phyloP scores from a whole-genome alignment of 2,888 invertebrate species.

The Neria commutata region DNA sequence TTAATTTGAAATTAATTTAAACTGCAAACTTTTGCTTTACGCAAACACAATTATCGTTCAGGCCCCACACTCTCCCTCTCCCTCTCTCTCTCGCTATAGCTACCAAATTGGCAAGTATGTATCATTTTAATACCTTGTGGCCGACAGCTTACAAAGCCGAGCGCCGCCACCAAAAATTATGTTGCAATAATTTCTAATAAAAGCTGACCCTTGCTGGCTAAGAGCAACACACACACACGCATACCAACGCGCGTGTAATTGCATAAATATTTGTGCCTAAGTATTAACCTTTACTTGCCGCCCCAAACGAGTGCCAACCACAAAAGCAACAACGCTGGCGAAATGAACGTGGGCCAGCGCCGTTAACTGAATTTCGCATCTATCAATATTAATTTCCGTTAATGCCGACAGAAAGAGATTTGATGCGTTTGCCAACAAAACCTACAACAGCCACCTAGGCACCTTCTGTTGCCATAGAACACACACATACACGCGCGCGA shows the following conservation, averaged over 20 bases:
- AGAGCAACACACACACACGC: not conserved
- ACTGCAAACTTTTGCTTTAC: too few species aligned
- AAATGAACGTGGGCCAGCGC: too few species aligned
- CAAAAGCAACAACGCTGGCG: conserved; percentile 5
- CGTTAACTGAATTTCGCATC: conserved; percentile 36
- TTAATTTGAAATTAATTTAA: too few species aligned
- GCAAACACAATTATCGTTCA: too few species aligned
- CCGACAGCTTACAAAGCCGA: conserved; percentile 20
- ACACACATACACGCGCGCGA: conserved; percentile 2
- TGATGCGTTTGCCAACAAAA: conserved; percentile 25
- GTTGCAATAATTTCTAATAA: conserved; percentile 30
- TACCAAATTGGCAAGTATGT: too few species aligned
- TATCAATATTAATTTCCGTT: conserved; percentile 38
- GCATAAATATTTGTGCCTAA: conserved; percentile 16
- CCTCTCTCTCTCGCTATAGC: too few species aligned
- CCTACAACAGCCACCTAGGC: conserved; percentile 3
- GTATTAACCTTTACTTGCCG: conserved; percentile 21
- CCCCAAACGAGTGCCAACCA: conserved; percentile 4
- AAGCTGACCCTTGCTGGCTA: conserved; percentile 21
- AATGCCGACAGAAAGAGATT: conserved; percentile 24
- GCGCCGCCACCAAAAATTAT: conserved; percentile 26
- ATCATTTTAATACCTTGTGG: conserved; percentile 33
- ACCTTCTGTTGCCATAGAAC: too few species aligned
- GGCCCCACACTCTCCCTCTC: too few species aligned
- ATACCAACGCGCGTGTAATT: not conserved